These are phyloP conservation scores for Drosophila melanica DNA, from an alignment of 1,140 invertebrate genomes.

Conservation along the genomic window DNA sequence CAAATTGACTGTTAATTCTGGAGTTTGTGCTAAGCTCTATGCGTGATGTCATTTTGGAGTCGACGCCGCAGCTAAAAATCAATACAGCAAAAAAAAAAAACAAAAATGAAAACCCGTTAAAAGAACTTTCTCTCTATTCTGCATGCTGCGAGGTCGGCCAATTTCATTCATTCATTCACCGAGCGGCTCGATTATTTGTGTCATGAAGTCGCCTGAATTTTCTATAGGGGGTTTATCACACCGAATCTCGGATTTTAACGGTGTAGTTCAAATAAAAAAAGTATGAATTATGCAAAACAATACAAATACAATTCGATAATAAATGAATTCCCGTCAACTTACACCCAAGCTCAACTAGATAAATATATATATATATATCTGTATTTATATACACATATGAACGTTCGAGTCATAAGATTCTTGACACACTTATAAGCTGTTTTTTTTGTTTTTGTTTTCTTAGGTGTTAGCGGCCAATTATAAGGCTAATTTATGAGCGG, in stretches of 20 bases:
- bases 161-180: slow-evolving; percentile 63
- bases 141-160: slow-evolving; percentile 67
- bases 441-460: slow-evolving; percentile 17
- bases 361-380: neutral
- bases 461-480: slow-evolving; percentile 55
- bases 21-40: slow-evolving; percentile 12
- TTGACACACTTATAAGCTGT: slow-evolving; percentile 40
- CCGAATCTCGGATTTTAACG: slow-evolving; percentile 19
- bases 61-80: slow-evolving; percentile 36
- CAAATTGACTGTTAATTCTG: slow-evolving; percentile 11
- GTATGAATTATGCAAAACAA: neutral
- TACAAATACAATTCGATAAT: slow-evolving; percentile 4
- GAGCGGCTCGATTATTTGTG: slow-evolving; percentile 46
- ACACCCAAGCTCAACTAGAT: neutral
- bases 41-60: slow-evolving; percentile 44
- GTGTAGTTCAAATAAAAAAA: slow-evolving; percentile 4
- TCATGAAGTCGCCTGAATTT: slow-evolving; percentile 41
- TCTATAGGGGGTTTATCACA: slow-evolving; percentile 38
- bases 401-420: neutral
- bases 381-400: no score
- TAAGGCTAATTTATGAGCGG: slow-evolving; percentile 53
- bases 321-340: neutral
- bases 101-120: slow-evolving; percentile 31
- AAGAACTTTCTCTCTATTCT: slow-evolving; percentile 79
- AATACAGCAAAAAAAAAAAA: slow-evolving; percentile 47